Evolutionary conservation across 2,113 vertebrate species (phyloP).

Genomic region (Albula goreensis): DNA sequence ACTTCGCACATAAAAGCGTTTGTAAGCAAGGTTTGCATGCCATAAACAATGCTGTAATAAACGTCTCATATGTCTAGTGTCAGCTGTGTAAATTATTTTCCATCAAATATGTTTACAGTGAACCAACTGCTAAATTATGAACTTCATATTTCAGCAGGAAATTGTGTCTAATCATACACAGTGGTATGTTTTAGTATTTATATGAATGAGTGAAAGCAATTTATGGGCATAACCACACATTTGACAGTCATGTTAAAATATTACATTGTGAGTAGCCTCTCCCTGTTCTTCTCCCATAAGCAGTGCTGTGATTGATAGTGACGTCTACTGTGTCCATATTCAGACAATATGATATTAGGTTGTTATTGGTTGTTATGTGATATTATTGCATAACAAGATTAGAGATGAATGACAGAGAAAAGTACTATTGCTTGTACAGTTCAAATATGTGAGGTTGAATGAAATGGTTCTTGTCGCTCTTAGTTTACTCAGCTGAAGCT

Average conservation of each 20-base stretch:
- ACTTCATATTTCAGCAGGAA: not conserved
- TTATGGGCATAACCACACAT: not conserved
- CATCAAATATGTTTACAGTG: not conserved
- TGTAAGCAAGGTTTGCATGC: not conserved
- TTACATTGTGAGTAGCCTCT: not conserved
- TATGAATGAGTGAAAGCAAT: not conserved
- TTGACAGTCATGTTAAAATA: not conserved
- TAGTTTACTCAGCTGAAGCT: not conserved
- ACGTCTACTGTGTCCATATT: too few species aligned
- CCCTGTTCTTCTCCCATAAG: not conserved
- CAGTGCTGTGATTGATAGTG: not conserved
- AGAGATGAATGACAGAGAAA: not conserved
- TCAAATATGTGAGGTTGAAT: not conserved
- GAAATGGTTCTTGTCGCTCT: not conserved
- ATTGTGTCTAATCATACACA: not conserved
- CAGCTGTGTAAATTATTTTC: not conserved
- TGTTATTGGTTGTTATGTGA: too few species aligned
- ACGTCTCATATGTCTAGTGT: not conserved
- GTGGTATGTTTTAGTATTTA: not conserved
- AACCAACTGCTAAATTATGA: not conserved
- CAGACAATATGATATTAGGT: too few species aligned
- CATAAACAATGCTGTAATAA: not conserved
- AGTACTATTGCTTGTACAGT: not conserved
- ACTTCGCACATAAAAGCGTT: not conserved
- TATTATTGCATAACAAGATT: too few species aligned